Percentiles rank a stretch among this genome's conserved stretches.
Evolutionary conservation across 2,113 vertebrate species (phyloP).

Genomic region (Aepyceros melampus): DNA sequence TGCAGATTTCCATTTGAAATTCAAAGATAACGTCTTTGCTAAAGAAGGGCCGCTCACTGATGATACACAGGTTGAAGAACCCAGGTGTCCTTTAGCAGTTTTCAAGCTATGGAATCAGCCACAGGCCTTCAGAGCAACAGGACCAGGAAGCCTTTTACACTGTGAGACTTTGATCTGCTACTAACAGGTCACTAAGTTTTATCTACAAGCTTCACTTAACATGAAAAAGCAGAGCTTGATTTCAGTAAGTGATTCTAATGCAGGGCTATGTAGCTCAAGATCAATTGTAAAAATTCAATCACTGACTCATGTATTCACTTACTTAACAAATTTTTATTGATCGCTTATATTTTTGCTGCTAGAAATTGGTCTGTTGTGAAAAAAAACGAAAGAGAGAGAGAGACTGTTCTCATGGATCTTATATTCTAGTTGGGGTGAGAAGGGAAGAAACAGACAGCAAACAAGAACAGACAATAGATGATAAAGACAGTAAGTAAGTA

Average conservation of each 20-base stretch:
- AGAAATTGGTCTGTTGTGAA: neutral
- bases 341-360: neutral
- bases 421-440: neutral
- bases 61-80: conserved; percentile 13
- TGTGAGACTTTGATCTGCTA: conserved; percentile 20
- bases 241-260: neutral
- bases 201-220: neutral
- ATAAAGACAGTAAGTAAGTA: neutral
- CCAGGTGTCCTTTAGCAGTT: neutral
- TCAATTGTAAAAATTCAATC: neutral
- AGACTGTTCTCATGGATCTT: neutral
- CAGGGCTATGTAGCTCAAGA: neutral
- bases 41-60: neutral
- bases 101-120: neutral
- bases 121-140: neutral
- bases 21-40: conserved; percentile 9
- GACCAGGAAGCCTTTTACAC: neutral
- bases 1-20: conserved; percentile 10
- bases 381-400: no score
- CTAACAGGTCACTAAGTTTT: neutral
- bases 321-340: neutral
- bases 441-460: neutral
- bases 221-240: neutral
- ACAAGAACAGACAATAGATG: neutral
- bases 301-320: neutral